These are phyloP conservation scores for Anthophora plumipes DNA, from an alignment of 2,888 invertebrate species.

Conservation along the genomic window DNA sequence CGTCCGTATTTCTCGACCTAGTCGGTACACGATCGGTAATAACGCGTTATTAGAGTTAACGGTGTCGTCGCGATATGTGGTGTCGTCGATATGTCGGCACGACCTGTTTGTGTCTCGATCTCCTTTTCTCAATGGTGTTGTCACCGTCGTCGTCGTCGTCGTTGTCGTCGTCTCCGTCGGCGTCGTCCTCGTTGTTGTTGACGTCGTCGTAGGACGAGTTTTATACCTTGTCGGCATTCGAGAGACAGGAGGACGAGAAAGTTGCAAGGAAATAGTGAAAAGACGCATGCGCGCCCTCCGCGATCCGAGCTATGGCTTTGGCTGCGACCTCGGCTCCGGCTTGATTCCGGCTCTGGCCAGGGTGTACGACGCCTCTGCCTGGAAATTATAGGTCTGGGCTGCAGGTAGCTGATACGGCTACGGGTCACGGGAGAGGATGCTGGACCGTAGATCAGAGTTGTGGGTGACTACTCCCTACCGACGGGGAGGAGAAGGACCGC, in stretches of 20 bases:
- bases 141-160: too few species aligned
- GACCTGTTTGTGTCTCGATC: too few species aligned
- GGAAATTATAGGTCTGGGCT: conserved; percentile 78
- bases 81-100: background rate
- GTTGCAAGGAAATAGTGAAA: conserved; percentile 21
- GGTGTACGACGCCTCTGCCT: conserved; percentile 81
- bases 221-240: conserved; percentile 23
- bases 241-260: conserved; percentile 20
- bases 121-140: too few species aligned
- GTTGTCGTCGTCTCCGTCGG: background rate
- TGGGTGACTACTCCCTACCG: background rate
- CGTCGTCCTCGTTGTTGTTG: background rate
- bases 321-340: conserved; percentile 75
- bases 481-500: background rate
- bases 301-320: conserved; percentile 66
- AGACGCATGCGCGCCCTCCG: conserved; percentile 48
- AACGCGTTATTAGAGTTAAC: background rate
- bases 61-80: background rate
- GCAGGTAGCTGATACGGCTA: conserved; percentile 77
- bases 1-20: background rate
- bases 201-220: conserved; percentile 4
- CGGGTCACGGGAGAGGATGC: conserved; percentile 26
- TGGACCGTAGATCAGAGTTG: conserved; percentile 15
- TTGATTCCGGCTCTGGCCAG: conserved; percentile 80
- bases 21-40: background rate